A percentile compares a stretch with the other conserved stretches of the same genome.
phyloP scores from a whole-genome alignment of 2,888 invertebrate genomes.

The Nomada goodeniana region DNA sequence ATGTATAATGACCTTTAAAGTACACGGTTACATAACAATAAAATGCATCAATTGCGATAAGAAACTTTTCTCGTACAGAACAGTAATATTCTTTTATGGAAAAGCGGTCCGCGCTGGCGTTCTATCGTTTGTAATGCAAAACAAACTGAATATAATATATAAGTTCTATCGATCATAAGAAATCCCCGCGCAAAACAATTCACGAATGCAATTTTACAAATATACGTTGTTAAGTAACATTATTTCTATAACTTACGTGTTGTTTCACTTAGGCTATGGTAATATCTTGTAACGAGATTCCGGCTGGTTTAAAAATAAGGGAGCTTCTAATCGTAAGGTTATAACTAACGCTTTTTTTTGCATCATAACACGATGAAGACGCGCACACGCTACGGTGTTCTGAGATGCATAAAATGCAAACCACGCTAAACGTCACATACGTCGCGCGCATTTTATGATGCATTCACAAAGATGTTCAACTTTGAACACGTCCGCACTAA shows the following conservation, averaged over 20 bases:
- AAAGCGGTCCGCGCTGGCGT: no score
- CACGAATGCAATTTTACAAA: slow-evolving; percentile 47
- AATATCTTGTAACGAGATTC: slow-evolving; percentile 44
- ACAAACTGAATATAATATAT: neutral
- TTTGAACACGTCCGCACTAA: neutral
- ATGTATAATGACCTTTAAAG: slow-evolving; percentile 9
- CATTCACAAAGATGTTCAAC: neutral
- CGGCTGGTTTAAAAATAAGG: slow-evolving; percentile 66
- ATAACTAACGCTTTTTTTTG: slow-evolving; percentile 74
- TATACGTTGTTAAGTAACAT: slow-evolving; percentile 14
- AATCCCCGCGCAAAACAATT: neutral
- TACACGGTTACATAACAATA: slow-evolving; percentile 22
- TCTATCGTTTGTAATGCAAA: neutral
- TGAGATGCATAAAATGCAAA: slow-evolving; percentile 55
- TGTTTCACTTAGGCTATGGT: slow-evolving; percentile 33
- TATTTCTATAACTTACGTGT: slow-evolving; percentile 50
- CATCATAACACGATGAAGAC: slow-evolving; percentile 69
- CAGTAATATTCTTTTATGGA: neutral
- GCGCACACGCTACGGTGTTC: slow-evolving; percentile 64
- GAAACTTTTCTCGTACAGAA: neutral
- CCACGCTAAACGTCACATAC: slow-evolving; percentile 70
- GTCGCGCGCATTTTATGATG: slow-evolving; percentile 8
- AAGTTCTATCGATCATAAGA: neutral
- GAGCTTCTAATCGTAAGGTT: slow-evolving; percentile 73
- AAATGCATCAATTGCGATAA: neutral